Base-by-base conservation (phyloP, 2,888 invertebrate genomes). In the Macrophya annulata region DNA sequence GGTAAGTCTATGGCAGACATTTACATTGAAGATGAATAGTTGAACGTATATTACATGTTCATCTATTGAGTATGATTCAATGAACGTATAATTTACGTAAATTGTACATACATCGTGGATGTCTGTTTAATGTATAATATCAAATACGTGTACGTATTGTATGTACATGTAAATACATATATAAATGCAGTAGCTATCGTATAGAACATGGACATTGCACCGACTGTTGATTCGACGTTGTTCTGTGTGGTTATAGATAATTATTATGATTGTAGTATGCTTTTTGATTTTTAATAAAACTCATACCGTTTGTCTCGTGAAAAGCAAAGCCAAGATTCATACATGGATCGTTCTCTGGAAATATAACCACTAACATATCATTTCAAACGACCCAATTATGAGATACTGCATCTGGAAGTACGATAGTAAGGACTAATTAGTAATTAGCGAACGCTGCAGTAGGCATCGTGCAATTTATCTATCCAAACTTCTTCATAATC, bases 371-470 rank as follows among this genome's bases (percentile, higher is more conserved):
- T 31, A 12, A 45, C 45, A 31, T 45, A 74, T 74, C 40, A 74
- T 74, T 31, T 45, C 21, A 21, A 74, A 74, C 45, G 45, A 74
- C 72, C 72, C 72, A 74, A 45, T 74, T 74, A 45, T 45, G 72
- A 74, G 72, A 74, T 74, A 45, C 72, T 74, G 45, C 45, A 43
- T n/a, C 45, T 21, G 72, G 12, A 74, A 74, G 17, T 37, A 17
- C 68, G 68, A 68, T 68, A 68, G 68, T 15, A 37, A 25, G 37
- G 15, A 12, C 68, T 37, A 68, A 74, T 74, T 45, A 74, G 72
- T 74, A 74, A 74, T 74, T 25, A 74, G 72, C 45, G 21, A 43
- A 74, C 45, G 40, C 40, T 45, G 72, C 21, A n/a, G 12, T 74
- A n/a, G 72, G 43, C 10, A 45, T 74, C 72, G n/a, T 21, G 45